Percentiles rank a stretch among this genome's conserved stretches.
These are phyloP conservation scores for Macrophya alboannulata DNA, from an alignment of 2,888 invertebrate species.

Conservation along the genomic window DNA sequence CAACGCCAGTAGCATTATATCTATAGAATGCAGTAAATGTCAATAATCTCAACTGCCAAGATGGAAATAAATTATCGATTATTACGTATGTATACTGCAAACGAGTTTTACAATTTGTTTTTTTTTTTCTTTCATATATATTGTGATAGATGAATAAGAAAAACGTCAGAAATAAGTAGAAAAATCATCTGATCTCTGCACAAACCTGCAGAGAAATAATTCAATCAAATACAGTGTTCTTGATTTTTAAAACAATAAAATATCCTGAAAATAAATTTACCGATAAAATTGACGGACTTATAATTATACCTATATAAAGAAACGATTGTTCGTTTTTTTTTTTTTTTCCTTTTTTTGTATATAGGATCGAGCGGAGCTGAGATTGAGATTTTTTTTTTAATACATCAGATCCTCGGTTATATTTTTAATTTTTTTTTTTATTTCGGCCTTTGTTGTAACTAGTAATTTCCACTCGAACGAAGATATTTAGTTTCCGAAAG, in stretches of 20 bases:
- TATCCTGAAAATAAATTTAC: neutral
- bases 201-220: neutral
- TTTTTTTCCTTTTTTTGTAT: neutral
- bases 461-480: slow-evolving; percentile 9
- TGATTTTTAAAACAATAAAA: neutral
- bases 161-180: neutral
- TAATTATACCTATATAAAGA: too few species aligned
- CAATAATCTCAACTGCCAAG: neutral
- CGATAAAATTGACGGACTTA: neutral
- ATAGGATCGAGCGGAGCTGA: neutral
- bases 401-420: neutral
- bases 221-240: neutral
- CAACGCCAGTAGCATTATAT: neutral
- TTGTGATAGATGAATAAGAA: neutral
- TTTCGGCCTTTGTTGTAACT: neutral
- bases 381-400: neutral
- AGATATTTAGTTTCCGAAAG: slow-evolving; percentile 41
- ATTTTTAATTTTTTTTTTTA: too few species aligned
- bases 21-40: slow-evolving; percentile 1
- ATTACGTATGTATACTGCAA: neutral
- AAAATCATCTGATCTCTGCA: neutral
- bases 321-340: neutral
- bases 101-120: neutral
- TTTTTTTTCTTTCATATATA: neutral
- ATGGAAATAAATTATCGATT: neutral